These are phyloP conservation scores for Bovichtus diacanthus DNA, from an alignment of 2,797 vertebrate genomes.

Conservation along the genomic window DNA sequence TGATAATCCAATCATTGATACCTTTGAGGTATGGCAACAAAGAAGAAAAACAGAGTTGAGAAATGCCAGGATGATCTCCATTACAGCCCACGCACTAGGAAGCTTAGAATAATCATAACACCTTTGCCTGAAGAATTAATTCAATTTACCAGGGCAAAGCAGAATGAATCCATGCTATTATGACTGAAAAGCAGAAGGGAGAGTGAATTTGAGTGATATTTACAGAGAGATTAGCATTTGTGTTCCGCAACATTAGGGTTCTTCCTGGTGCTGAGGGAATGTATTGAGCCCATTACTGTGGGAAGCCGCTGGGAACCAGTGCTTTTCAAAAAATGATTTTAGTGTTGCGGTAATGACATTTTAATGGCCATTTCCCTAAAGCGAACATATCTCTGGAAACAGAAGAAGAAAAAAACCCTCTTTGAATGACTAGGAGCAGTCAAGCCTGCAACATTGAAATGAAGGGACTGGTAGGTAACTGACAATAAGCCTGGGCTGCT, in stretches of 20 bases:
- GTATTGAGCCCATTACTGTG: constrained; percentile 75
- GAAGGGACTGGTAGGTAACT: constrained; percentile 66
- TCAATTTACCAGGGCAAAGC: constrained; percentile 68
- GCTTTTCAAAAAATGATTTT: constrained; percentile 80
- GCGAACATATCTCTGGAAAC: constrained; percentile 78
- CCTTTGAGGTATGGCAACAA: constrained; percentile 30
- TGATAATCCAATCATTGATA: constrained; percentile 42
- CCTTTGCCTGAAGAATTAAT: constrained; percentile 73
- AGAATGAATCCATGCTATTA: constrained; percentile 68
- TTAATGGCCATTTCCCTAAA: constrained; percentile 83
- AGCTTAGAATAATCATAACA: constrained; percentile 68
- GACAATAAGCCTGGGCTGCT: constrained; percentile 72
- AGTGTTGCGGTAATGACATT: constrained; percentile 81
- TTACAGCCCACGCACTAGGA: constrained; percentile 44
- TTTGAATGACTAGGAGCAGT: constrained; percentile 71
- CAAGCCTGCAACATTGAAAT: constrained; percentile 69
- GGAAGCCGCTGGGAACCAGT: constrained; percentile 72
- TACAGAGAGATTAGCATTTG: constrained; percentile 83
- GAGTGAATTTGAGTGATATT: constrained; percentile 77
- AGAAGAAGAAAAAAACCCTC: constrained; percentile 47
- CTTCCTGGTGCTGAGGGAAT: constrained; percentile 68
- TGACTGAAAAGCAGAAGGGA: constrained; percentile 56
- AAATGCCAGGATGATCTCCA: constrained; percentile 55
- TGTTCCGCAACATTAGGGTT: constrained; percentile 81
- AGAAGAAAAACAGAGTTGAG: constrained; percentile 34